Evolutionary conservation across 2,113 vertebrate species (phyloP).

Genomic region (Psittacara wagleri): DNA sequence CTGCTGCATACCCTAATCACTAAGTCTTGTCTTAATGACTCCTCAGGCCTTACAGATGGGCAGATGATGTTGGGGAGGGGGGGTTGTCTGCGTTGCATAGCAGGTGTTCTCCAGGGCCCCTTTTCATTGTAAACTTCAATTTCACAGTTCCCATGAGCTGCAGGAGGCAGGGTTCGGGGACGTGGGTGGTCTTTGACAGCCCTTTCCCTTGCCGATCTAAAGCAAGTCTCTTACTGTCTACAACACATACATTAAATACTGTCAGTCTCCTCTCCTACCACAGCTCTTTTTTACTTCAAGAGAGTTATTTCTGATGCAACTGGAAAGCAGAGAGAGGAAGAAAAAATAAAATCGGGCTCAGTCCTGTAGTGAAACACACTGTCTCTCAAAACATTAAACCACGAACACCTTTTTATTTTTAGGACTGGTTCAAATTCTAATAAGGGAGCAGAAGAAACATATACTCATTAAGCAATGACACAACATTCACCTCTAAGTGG

Average conservation of each 20-base stretch:
- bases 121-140: not conserved
- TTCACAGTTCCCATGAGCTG: not conserved
- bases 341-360: not conserved
- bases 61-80: not conserved
- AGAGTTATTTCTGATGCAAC: not conserved
- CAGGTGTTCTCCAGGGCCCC: not conserved
- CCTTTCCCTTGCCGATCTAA: not conserved
- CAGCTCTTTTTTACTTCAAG: not conserved
- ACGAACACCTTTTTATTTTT: not conserved
- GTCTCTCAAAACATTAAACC: not conserved
- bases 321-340: not conserved
- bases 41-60: not conserved
- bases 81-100: not conserved
- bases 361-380: not conserved
- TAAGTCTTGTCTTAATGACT: not conserved
- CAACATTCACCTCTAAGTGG: not conserved
- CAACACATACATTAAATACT: not conserved
- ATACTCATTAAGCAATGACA: not conserved
- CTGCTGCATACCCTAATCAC: rapidly evolving
- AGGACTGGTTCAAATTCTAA: not conserved
- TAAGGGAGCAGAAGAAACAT: not conserved
- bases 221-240: not conserved
- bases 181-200: not conserved
- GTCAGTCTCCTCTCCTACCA: not conserved
- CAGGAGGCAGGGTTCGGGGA: not conserved